Base-by-base conservation (phyloP, 1,140 invertebrate species). In the Hyles vespertilio region DNA sequence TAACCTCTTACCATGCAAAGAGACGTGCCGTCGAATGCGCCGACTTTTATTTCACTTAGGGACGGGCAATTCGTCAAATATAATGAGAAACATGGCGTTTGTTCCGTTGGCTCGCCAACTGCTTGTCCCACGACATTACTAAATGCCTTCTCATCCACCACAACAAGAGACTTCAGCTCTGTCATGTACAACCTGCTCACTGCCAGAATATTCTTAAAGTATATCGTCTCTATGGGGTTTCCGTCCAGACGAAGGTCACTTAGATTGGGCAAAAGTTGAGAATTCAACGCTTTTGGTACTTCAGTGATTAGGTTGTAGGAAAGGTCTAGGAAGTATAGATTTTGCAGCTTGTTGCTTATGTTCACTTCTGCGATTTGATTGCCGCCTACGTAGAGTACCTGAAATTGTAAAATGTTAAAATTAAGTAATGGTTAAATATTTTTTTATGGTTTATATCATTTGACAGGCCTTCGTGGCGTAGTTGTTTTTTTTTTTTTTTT, bases 201-300 rank as follows among this genome's bases (percentile, higher is more conserved):
- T 5, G 77, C 73, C n/a, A 88, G 63, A 22, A 85, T 81, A 45
- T 88, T 85, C 66, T 89, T 82, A 56, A 91, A 89, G 56, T 82
- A 82, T 63, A 91, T 73, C 12, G 61, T 74, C 32, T 75, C 72
- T 22, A 90, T 69, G 3, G 84, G 86, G 63, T 90, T 90, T 32
- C 89, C 89, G 64, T 90, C 89, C 48, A 90, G 62, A 32, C 71
- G 54, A 4, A 90, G 66, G 32, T 84, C 81, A 58, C 84, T 74
- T 62, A 90, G 77, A 67, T 77, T 78, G 1, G 89, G 89, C 32
- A 88, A 75, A 10, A 67, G 71, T 59, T 81, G 72, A 6, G 74
- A 74, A 65, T 62, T 86, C 7, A 90, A 67, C 51, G 69, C 74
- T 53, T 77, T 77, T 22, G 89, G 87, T 45, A 90, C 72, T 50